Evolutionary conservation across 2,797 vertebrate species (phyloP).

Genomic region (Cheirogaleus major): DNA sequence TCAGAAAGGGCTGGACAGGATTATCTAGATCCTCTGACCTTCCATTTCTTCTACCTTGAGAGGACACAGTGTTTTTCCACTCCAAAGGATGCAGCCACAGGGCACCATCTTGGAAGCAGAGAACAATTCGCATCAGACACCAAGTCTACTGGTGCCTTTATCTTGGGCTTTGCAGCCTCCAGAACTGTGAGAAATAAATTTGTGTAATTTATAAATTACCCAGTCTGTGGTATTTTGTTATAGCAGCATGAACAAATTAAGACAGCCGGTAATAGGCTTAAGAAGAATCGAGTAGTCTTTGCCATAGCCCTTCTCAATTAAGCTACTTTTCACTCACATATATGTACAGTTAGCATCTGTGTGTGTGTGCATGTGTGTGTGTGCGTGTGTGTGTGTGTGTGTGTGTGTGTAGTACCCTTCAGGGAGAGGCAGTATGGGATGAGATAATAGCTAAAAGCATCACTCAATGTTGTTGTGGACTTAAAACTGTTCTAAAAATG

Average conservation of each 20-base stretch:
- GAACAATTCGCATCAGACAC: not conserved
- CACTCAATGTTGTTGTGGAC: not conserved
- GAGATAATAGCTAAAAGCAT: not conserved
- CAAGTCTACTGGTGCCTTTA: not conserved
- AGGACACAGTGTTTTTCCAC: not conserved
- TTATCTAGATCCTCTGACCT: not conserved
- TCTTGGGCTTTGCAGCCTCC: not conserved
- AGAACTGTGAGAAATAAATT: not conserved
- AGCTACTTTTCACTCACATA: not conserved
- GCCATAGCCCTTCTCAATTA: not conserved
- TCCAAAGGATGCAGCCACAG: not conserved
- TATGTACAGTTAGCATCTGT: not conserved
- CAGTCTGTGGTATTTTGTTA: not conserved
- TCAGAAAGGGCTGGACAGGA: not conserved
- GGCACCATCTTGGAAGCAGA: not conserved
- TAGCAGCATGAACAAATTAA: not conserved
- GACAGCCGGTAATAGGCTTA: not conserved
- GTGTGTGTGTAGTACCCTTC: not conserved
- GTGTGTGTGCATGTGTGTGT: not conserved
- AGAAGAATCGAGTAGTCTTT: not conserved
- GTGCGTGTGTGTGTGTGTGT: not conserved
- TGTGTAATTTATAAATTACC: not conserved
- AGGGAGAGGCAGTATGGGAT: not conserved
- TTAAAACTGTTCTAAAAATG: not conserved
- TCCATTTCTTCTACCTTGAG: not conserved